phyloP scores from a whole-genome alignment of 2,113 vertebrate genomes.

The Lophius piscatorius region DNA sequence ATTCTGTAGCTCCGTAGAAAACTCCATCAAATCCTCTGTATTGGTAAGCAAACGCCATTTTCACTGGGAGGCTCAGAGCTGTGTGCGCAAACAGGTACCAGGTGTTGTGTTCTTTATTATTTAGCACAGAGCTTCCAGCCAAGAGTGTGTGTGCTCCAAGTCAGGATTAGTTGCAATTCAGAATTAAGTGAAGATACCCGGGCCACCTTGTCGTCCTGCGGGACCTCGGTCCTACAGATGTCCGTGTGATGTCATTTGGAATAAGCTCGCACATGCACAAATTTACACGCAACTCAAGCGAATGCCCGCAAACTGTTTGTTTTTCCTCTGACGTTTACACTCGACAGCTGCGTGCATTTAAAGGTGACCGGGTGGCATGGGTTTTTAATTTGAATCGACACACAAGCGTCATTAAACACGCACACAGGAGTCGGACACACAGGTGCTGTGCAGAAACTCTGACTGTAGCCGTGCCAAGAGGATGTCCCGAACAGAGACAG shows the following conservation, averaged over 20 bases:
- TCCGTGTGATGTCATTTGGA: slow-evolving; percentile 9
- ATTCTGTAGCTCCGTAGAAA: too few species aligned
- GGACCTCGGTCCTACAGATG: slow-evolving; percentile 27
- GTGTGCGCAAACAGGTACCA: too few species aligned
- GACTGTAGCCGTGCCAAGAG: slow-evolving; percentile 66
- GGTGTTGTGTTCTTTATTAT: too few species aligned
- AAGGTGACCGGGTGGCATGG: slow-evolving; percentile 40
- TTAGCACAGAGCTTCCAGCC: too few species aligned
- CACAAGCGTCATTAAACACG: background rate
- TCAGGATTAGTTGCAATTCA: slow-evolving; percentile 23
- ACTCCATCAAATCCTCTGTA: too few species aligned
- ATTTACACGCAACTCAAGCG: background rate
- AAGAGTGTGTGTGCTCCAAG: background rate
- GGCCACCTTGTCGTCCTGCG: slow-evolving; percentile 4
- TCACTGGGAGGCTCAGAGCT: too few species aligned
- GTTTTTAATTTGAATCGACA: slow-evolving; percentile 30
- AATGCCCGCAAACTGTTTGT: slow-evolving; percentile 6
- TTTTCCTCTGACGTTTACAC: too few species aligned
- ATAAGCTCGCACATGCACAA: slow-evolving; percentile 5
- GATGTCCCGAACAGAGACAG: slow-evolving; percentile 27
- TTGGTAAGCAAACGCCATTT: too few species aligned
- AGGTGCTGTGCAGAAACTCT: slow-evolving; percentile 42
- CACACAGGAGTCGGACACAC: slow-evolving; percentile 31
- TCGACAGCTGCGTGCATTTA: slow-evolving; percentile 60
- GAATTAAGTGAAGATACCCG: slow-evolving; percentile 34